Percentiles rank a stretch among this genome's conserved stretches.
Evolutionary conservation across 2,113 vertebrate genomes (phyloP).

Genomic region (Oreamnos americanus): DNA sequence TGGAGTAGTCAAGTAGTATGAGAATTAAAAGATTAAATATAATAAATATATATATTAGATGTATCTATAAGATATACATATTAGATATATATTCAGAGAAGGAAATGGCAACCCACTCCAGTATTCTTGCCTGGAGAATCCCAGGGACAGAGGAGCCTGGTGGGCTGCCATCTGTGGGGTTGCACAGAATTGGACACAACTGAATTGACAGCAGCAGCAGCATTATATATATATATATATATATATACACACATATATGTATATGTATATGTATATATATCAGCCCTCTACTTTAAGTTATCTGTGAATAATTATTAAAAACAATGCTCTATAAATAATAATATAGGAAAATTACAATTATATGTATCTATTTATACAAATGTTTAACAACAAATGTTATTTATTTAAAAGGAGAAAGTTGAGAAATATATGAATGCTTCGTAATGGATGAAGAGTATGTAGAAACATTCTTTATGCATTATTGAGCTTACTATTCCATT

Average conservation of each 20-base stretch:
- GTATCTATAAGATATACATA: background rate
- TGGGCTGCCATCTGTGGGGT: background rate
- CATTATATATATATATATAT: background rate
- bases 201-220: background rate
- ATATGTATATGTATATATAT: background rate
- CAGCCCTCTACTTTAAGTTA: background rate
- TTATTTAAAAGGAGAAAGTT: background rate
- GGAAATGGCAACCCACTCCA: background rate
- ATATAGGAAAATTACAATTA: background rate
- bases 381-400: background rate
- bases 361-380: background rate
- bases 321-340: background rate
- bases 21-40: background rate
- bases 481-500: background rate
- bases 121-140: background rate
- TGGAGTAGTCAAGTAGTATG: background rate
- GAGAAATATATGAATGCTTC: background rate
- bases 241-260: too few relatives aligned
- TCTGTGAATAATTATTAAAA: background rate
- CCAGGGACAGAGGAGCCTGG: background rate
- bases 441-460: background rate
- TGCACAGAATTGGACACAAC: fast-evolving
- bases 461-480: background rate
- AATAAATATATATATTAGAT: background rate
- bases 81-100: background rate